Base-by-base conservation (phyloP, 2,888 invertebrate genomes). In the Phyllotreta cruciferae region DNA sequence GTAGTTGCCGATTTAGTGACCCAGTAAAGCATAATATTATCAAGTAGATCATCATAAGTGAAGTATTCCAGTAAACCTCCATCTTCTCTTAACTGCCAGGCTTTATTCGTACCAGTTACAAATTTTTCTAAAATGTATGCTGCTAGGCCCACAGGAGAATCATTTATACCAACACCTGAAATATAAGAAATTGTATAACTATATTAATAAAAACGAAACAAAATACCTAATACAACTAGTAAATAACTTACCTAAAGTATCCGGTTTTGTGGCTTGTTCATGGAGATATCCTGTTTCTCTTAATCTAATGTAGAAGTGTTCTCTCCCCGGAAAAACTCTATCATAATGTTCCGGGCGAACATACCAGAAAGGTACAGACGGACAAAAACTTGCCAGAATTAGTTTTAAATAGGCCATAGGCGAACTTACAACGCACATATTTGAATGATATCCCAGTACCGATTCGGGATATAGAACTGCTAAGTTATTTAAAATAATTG, bases 81-180 rank as follows among this genome's bases (percentile, higher is more conserved):
- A 71, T 93, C 90, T 0, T 81, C 77, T 35, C 80, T 78, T 11
- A 79, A 73, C 53, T 78, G 79, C 76, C 83, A 84, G 0, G 79
- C 76, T 0, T 77, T 75, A 76, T 88, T 85, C 0, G 91, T 92
- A 88, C 91, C 90, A 0, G 87, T 86, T 8, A 89, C 88, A 81
- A 94, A 95, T 79, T 96, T 96, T 75, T 97, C 96, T 3, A 97
- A 80, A 57, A 97, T 91, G 75, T 96, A 97, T 0, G 92, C 92
- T 0, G 94, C 94, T 64, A 97, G 80, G 0, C 94, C 96, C 0
- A 90, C 86, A 0, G 97, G 97, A 0, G 91, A 90, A 72, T 92
- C 90, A 13, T 85, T 82, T 37, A 95, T 78, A 0, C 83, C 89
- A 1, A 86, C 83, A 36, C 92, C 91, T 66, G 8, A 11, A 70